A percentile compares a stretch with the other conserved stretches of the same genome.
Evolutionary conservation across 2,888 invertebrate species (phyloP).

Genomic region (Pristionchus entomophagus): DNA sequence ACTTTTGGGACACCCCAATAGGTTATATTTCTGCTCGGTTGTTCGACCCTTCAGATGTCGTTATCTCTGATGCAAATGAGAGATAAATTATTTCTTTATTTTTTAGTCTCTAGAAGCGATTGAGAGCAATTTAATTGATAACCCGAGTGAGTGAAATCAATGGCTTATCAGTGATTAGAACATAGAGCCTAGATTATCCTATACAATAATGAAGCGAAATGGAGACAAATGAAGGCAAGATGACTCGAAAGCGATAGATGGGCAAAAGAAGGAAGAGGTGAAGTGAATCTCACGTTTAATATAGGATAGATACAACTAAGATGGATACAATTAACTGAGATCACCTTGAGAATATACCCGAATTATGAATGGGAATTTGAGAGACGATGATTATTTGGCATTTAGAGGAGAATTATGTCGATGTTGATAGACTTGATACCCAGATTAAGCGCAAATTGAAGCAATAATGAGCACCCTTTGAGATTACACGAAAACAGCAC

Average conservation of each 20-base stretch:
- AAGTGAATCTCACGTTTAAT: background rate
- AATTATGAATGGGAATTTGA: background rate
- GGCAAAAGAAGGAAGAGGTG: background rate
- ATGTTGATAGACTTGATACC: background rate
- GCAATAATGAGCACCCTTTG: background rate
- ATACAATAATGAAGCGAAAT: background rate
- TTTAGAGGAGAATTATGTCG: background rate
- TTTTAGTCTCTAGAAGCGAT: background rate
- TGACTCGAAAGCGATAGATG: background rate
- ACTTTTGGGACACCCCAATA: background rate
- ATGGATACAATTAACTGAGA: background rate
- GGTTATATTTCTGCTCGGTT: background rate
- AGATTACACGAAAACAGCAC: background rate
- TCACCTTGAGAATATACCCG: background rate
- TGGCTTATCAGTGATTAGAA: background rate
- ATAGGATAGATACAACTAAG: background rate
- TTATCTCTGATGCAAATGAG: background rate
- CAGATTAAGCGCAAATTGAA: background rate
- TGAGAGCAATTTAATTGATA: background rate
- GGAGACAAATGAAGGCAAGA: background rate
- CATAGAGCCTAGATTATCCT: background rate
- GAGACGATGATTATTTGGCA: conserved; percentile 1
- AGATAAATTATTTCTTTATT: background rate
- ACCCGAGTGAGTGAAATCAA: background rate
- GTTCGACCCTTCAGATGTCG: background rate